phyloP scores from a whole-genome alignment of 37 sponge, comb jelly and placozoan species.

The Agelas oroides region DNA sequence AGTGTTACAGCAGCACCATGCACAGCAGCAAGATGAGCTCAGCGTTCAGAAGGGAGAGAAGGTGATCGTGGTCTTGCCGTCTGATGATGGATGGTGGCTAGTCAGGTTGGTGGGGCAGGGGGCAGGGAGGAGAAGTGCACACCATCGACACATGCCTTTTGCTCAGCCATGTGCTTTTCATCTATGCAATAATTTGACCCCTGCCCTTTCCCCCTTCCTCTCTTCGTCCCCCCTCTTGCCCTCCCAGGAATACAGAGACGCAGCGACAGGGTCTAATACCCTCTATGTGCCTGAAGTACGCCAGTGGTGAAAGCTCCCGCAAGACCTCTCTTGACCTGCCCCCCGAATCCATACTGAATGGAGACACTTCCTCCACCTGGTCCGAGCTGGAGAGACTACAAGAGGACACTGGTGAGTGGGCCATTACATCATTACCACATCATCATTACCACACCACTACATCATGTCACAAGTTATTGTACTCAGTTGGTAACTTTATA shows the following conservation, averaged over 20 bases:
- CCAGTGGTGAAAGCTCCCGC: neutral
- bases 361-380: too few relatives aligned
- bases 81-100: slow-evolving; percentile 65
- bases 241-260: slow-evolving; percentile 4
- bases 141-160: neutral
- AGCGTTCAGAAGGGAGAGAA: slow-evolving; percentile 37
- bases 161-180: too few relatives aligned
- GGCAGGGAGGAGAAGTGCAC: neutral
- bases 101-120: slow-evolving; percentile 24
- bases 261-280: slow-evolving; percentile 22
- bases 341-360: neutral
- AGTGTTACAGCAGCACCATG: neutral
- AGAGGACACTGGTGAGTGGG: too few relatives aligned
- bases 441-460: too few relatives aligned
- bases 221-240: neutral
- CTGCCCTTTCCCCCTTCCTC: too few relatives aligned
- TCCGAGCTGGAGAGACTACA: too few relatives aligned
- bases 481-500: too few relatives aligned
- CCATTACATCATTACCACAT: too few relatives aligned
- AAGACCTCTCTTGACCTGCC: neutral
- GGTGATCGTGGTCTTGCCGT: slow-evolving; percentile 27
- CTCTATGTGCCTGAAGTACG: slow-evolving; percentile 6
- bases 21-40: slow-evolving; percentile 49
- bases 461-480: too few relatives aligned
- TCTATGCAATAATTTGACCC: too few relatives aligned